Evolutionary conservation across 2,888 invertebrate species (phyloP), one percentile per base, ranked within the genome.

Genomic region (Tenthredo mesomela): DNA sequence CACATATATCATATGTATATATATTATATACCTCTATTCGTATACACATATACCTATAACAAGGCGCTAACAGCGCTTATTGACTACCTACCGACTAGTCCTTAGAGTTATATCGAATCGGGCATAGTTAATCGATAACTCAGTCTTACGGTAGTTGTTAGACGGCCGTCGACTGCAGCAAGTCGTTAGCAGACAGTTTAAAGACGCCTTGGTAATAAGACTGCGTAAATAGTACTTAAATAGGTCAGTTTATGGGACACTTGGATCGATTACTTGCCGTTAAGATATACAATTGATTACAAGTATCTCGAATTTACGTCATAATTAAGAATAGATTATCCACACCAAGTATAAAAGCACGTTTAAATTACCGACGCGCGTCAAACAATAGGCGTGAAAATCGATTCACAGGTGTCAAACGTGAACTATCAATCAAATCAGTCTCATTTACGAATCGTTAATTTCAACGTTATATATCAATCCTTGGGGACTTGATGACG

Each of bases 61-160:
- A 29, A 80, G 80, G 61, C 65, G 80, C 80, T 80, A 80, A 80
- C 80, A 80, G 61, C 58, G 58, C 80, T 80, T 80, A 80, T 80
- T 61, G 40, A 80, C 80, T 80, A n/a, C 61, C 25, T n/a, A 37
- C 61, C 65, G 40, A 80, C 65, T 37, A 37, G 37, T 77, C 54
- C 77, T 50, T 18, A 12, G 77, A 77, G 77, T 77, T 77, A 77
- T 77, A 77, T 50, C 54, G 77, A 50, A 77, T 54, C 50, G 54
- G 37, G 77, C 29, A 77, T 77, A 77, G 77, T 77, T 77, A 77
- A 77, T 77, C 77, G 77, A 77, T 77, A 77, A 77, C 33, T 77
- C 77, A 77, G 77, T 77, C 47, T 77, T 77, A 77, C 77, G 18
- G 50, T 50, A 54, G 77, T 77, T 29, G 77, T 50, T 77, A 33